Evolutionary conservation across 2,113 vertebrate genomes (phyloP).

Genomic region (Rhynchomys soricoides): DNA sequence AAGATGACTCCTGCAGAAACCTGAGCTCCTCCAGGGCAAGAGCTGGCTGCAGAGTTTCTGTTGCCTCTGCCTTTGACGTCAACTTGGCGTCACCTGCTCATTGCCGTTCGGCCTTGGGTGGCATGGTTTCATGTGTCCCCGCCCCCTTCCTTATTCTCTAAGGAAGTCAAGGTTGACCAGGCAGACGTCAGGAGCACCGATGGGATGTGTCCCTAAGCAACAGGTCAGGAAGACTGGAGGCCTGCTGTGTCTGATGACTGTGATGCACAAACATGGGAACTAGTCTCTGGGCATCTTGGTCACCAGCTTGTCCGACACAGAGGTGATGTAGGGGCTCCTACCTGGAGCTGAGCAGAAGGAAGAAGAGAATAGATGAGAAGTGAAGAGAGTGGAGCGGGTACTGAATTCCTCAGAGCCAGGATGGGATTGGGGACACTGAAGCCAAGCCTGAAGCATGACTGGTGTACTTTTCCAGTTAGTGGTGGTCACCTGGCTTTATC

Average conservation of each 20-base stretch:
- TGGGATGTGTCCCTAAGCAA: conserved; percentile 24
- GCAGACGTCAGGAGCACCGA: background rate
- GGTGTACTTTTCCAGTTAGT: background rate
- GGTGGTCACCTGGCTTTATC: background rate
- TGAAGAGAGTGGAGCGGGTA: background rate
- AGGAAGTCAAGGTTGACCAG: background rate
- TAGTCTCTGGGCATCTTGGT: conserved; percentile 61
- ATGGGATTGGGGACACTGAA: background rate
- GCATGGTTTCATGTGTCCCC: conserved; percentile 70
- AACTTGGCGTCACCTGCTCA: conserved; percentile 41
- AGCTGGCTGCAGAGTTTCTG: background rate
- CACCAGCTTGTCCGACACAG: background rate
- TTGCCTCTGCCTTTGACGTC: conserved; percentile 63
- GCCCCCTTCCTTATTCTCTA: background rate
- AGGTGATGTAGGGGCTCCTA: background rate
- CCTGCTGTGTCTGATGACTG: conserved; percentile 9
- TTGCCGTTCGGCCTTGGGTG: conserved; percentile 6
- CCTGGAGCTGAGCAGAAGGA: conserved; percentile 70
- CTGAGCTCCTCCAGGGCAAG: background rate
- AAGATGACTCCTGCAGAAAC: background rate
- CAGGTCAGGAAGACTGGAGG: conserved; percentile 14
- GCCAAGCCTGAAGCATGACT: background rate
- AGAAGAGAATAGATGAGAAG: background rate
- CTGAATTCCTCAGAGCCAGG: background rate
- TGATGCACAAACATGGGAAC: background rate